A percentile compares a stretch with the other conserved stretches of the same genome.
Conservation (phyloP, 2,797 vertebrate genomes). For the Botia kubotai region DNA sequence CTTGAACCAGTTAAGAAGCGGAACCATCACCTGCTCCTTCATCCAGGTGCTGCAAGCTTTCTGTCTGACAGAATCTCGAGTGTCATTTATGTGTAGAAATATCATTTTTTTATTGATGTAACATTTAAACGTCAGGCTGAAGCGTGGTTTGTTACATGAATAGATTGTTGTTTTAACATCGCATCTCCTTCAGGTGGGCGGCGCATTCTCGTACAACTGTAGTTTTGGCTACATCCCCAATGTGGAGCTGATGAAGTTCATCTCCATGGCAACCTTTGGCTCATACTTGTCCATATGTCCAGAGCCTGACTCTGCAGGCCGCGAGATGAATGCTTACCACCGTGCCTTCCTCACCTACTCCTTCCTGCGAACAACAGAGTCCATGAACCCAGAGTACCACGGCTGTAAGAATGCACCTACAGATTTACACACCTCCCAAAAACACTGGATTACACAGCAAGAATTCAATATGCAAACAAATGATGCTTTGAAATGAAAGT, state of each 20-base stretch:
- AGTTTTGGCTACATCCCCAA: conserved; percentile 98
- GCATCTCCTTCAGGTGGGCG: conserved; percentile 83
- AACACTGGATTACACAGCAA: no score
- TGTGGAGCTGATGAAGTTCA: conserved; percentile 98
- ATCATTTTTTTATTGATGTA: neutral
- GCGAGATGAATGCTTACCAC: conserved; percentile 93
- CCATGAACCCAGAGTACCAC: conserved; percentile 93
- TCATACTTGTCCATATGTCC: conserved; percentile 93
- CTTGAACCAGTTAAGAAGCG: conserved; percentile 94
- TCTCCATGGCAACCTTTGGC: conserved; percentile 95
- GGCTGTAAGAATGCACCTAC: conserved; percentile 81
- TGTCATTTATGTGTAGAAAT: neutral
- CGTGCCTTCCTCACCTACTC: conserved; percentile 94
- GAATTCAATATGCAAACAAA: no score
- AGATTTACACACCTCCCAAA: neutral
- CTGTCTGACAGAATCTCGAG: neutral
- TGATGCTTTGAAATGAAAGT: no score
- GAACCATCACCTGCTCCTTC: conserved; percentile 95
- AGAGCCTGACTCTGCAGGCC: conserved; percentile 79
- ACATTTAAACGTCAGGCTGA: neutral
- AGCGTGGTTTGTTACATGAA: neutral
- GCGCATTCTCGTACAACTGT: conserved; percentile 95
- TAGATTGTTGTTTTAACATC: neutral
- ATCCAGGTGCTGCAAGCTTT: conserved; percentile 83
- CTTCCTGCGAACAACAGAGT: conserved; percentile 91